Evolutionary conservation across 1,140 invertebrate genomes (phyloP), one percentile per base, ranked within the genome.

Genomic region (Octopus sinensis): DNA sequence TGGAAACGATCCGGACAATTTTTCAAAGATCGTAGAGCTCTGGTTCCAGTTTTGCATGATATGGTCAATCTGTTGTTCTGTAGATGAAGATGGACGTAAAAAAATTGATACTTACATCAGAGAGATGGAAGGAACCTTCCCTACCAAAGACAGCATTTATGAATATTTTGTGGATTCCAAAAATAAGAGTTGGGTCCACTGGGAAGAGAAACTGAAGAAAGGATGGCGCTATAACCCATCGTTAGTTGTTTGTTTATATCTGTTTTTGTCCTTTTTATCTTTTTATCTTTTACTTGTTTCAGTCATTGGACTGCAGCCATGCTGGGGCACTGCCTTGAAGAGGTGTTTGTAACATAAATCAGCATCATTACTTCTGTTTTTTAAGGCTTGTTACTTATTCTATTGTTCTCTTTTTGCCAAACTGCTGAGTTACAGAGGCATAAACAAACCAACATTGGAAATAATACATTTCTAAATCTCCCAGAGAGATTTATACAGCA

Each of bases 81-180:
- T 96, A 13, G 93, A 96, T 89, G 95, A 96, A 85, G 93, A 94
- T 4, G 93, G 95, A n/a, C 92, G 95, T 10, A 93, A 93, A 82
- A 95, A 93, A 90, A 92, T 96, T 79, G 95, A 96, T 92, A 93
- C 93, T 85, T 95, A 93, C 90, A 92, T 97, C 54, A 92, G 95
- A 81, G 95, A 96, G 91, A 93, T 95, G 87, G 95, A 96, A 88
- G 94, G 94, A 9, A 93, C 94, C 2, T 96, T 96, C 90, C 95
- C 95, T 0, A 92, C 96, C 52, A 95, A 94, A 85, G 95, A 96
- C 86, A 95, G 94, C 0, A 92, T 96, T 4, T 96, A 95, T 91
- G 95, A 96, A 88, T 96, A 97, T 91, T 95, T 92, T 88, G 94
- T 97, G 4, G 95, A 96, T 87, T 91, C 92, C 17, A 92, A 93